phyloP scores from a whole-genome alignment of 2,797 vertebrate genomes.

The Hyperoplus lanceolatus region DNA sequence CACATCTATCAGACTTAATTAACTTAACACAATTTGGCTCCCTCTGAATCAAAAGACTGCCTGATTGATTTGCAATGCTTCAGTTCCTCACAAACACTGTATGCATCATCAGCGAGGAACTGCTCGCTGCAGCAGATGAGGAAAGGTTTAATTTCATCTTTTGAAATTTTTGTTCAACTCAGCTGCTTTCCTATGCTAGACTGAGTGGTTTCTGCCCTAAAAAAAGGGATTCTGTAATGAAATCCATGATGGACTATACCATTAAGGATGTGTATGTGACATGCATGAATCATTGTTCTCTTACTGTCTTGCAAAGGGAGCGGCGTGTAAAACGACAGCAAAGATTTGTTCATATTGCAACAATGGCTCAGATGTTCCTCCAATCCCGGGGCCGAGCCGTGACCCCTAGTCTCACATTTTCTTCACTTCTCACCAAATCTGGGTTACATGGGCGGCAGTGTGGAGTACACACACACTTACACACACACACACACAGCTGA shows the following conservation, averaged over 20 bases:
- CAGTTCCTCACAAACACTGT: conserved; percentile 74
- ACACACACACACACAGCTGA: conserved; percentile 68
- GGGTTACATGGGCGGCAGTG: conserved; percentile 62
- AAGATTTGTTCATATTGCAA: conserved; percentile 46
- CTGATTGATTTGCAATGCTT: conserved; percentile 78
- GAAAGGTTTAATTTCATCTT: conserved; percentile 44
- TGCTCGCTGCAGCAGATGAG: conserved; percentile 40
- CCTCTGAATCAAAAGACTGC: conserved; percentile 79
- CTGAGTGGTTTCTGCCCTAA: not conserved
- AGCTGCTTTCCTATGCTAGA: conserved; percentile 27
- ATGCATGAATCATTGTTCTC: not conserved
- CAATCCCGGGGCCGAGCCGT: conserved; percentile 37
- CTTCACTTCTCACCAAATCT: conserved; percentile 54
- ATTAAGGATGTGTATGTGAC: not conserved
- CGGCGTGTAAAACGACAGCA: not conserved
- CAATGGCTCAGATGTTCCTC: conserved; percentile 39
- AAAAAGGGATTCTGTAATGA: not conserved
- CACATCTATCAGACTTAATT: conserved; percentile 84
- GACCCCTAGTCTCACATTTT: conserved; percentile 60
- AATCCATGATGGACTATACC: not conserved
- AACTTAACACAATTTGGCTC: conserved; percentile 79
- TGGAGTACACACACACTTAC: conserved; percentile 66
- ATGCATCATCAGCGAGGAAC: conserved; percentile 59
- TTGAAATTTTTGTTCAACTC: conserved; percentile 25
- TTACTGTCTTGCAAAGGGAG: conserved; percentile 11